Base-by-base conservation (phyloP, 2,888 invertebrate species). In the Argyresthia albistria region DNA sequence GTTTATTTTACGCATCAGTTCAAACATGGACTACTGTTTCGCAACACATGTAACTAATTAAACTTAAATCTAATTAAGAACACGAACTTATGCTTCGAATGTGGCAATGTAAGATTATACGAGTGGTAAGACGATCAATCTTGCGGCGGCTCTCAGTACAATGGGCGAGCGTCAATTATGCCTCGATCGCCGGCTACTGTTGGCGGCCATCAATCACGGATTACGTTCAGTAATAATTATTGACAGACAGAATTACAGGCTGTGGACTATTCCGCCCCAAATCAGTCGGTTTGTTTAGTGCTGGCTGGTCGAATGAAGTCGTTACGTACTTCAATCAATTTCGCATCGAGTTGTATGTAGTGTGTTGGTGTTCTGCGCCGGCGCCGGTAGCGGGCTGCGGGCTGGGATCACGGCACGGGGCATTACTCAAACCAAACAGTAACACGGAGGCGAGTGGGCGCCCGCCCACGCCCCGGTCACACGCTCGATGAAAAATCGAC, bases 141-240 rank as follows among this genome's bases (percentile, higher is more conserved):
- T 76, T 60, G 16, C 59, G 57, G 57, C 56, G 60, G 58, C 60
- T 54, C 52, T 37, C 42, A 6, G 46, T 59, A 80, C 80, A 81
- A 82, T 80, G 63, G 70, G 59, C 60, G 14, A 52, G 66, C 71
- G 70, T 76, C 79, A 76, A 80, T 83, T 80, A 78, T 67, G 65
- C 60, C 61, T 59, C 60, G 73, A 64, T 67, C 65, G 62, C 59
- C 57, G 56, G 70, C 83, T 83, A 77, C 84, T 71, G 83, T 79
- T 69, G 68, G 64, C 70, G 61, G 67, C 69, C 77, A 82, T 83
- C 80, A 81, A 83, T 84, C 82, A 76, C 58, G 69, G 72, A 77
- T 80, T 78, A 80, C 69, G 67, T 67, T 59, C 59, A 60, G 67
- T 77, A 77, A 79, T 83, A 75, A 80, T 79, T 79, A 84, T 77